Percentiles rank a stretch among this genome's conserved stretches.
These are phyloP conservation scores for Galerucella calmariensis DNA, from an alignment of 2,888 invertebrate species.

Conservation along the genomic window DNA sequence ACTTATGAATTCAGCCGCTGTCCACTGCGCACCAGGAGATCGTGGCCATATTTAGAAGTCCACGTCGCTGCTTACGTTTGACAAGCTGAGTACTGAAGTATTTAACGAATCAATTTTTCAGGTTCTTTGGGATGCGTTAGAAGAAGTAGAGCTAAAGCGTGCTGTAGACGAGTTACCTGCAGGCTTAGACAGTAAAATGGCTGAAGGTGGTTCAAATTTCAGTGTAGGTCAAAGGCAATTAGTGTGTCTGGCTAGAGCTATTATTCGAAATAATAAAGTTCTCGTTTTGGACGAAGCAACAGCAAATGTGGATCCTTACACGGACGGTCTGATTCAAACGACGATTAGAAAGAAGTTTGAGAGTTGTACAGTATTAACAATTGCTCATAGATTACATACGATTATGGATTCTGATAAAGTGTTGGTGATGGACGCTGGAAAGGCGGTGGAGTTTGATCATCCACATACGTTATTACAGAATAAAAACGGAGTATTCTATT, in stretches of 20 bases:
- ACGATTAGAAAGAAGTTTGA: constrained; percentile 80
- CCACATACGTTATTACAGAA: constrained; percentile 74
- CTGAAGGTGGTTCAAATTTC: constrained; percentile 70
- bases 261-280: constrained; percentile 62
- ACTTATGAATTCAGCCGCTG: too few species aligned
- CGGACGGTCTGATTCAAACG: constrained; percentile 81
- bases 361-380: constrained; percentile 82
- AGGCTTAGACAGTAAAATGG: constrained; percentile 61
- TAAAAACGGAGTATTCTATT: constrained; percentile 49
- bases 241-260: constrained; percentile 74
- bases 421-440: constrained; percentile 83
- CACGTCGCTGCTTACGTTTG: too few species aligned
- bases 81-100: too few species aligned
- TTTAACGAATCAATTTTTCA: constrained; percentile 22
- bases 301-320: constrained; percentile 81
- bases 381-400: constrained; percentile 85
- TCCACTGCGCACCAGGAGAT: too few species aligned
- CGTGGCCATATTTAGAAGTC: too few species aligned
- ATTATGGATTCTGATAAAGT: constrained; percentile 88
- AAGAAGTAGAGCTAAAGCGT: constrained; percentile 81
- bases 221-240: constrained; percentile 71
- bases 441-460: constrained; percentile 78
- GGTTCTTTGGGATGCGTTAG: constrained; percentile 81
- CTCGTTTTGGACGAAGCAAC: constrained; percentile 75
- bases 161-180: constrained; percentile 63